Percentiles rank a stretch among this genome's conserved stretches.
phyloP scores from a whole-genome alignment of 2,888 invertebrate species.

The Chrysina gloriosa region DNA sequence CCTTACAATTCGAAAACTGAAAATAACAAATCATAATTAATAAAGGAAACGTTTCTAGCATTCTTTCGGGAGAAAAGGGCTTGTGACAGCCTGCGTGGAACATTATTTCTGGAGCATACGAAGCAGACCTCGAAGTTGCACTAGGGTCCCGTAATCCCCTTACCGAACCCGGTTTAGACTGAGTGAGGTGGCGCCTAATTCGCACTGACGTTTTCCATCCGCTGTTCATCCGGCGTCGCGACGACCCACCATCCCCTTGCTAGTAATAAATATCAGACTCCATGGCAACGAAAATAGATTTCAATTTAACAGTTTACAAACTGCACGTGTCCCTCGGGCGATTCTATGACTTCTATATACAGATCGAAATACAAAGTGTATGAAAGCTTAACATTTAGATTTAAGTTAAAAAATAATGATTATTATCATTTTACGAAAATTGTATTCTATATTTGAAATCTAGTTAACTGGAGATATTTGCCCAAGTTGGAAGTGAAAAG shows the following conservation, averaged over 20 bases:
- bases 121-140: slow-evolving; percentile 37
- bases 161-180: slow-evolving; percentile 57
- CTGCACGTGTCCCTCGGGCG: slow-evolving; percentile 35
- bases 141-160: slow-evolving; percentile 55
- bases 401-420: too few species aligned
- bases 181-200: slow-evolving; percentile 71
- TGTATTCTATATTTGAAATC: too few species aligned
- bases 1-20: too few species aligned
- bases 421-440: too few species aligned
- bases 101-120: slow-evolving; percentile 49
- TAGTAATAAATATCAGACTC: slow-evolving; percentile 36
- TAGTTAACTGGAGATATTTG: too few species aligned
- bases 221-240: slow-evolving; percentile 58
- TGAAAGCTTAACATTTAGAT: too few species aligned
- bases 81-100: not conserved
- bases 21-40: not conserved
- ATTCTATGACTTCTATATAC: not conserved
- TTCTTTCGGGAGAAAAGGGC: not conserved
- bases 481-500: too few species aligned
- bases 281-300: slow-evolving; percentile 41
- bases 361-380: not conserved
- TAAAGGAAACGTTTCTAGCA: not conserved
- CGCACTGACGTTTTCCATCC: slow-evolving; percentile 68
- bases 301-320: slow-evolving; percentile 38
- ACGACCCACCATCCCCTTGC: slow-evolving; percentile 41